phyloP scores from a whole-genome alignment of 2,888 invertebrate genomes.

The Andrena praecox region DNA sequence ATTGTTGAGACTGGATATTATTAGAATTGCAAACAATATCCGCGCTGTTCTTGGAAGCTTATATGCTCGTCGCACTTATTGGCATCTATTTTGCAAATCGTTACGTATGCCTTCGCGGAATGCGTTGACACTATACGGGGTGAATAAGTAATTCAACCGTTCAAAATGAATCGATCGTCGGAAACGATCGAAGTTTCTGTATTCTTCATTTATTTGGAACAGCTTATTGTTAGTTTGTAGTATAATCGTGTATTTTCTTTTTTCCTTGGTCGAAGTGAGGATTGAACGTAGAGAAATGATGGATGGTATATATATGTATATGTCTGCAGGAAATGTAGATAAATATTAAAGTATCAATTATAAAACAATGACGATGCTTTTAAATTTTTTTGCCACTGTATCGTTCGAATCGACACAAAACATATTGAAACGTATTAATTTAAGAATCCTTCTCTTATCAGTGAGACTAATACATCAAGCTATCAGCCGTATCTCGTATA shows the following conservation, averaged over 20 bases:
- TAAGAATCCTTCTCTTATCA: conserved; percentile 27
- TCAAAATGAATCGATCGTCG: too few relatives aligned
- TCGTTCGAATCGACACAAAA: not conserved
- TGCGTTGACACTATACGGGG: not conserved
- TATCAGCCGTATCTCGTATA: not conserved
- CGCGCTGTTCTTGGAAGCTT: not conserved
- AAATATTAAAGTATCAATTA: too few relatives aligned
- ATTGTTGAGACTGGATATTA: conserved; percentile 8
- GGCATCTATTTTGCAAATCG: not conserved
- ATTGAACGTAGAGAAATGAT: too few relatives aligned
- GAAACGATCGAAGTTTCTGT: too few relatives aligned
- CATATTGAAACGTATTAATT: not conserved
- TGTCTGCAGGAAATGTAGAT: too few relatives aligned
- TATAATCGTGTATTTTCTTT: not conserved
- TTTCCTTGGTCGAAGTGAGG: not conserved
- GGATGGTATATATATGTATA: too few relatives aligned
- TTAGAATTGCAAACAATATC: not conserved
- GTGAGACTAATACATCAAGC: conserved; percentile 2
- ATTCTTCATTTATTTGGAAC: too few relatives aligned
- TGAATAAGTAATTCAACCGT: too few relatives aligned
- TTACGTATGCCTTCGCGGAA: not conserved
- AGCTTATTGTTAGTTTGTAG: too few relatives aligned
- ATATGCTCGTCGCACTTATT: not conserved
- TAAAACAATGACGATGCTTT: too few relatives aligned
- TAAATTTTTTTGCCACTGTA: not conserved